Conservation (phyloP, 2,888 invertebrate species). For the Nomada flava region DNA sequence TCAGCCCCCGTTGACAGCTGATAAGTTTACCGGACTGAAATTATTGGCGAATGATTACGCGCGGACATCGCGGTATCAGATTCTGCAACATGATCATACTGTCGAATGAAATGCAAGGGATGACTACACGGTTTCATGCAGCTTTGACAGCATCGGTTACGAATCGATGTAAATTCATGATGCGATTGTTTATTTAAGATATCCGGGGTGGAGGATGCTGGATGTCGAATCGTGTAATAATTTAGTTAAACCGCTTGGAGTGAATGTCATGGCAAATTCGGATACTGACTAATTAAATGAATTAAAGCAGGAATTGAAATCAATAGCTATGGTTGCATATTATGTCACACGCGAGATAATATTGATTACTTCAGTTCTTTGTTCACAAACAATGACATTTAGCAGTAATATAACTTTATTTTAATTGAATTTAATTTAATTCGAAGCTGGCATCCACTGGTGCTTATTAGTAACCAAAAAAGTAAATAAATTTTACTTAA, state of each 20-base stretch:
- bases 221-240: too few relatives aligned
- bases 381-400: too few relatives aligned
- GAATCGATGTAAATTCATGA: not conserved
- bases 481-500: too few relatives aligned
- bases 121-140: constrained; percentile 5
- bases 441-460: too few relatives aligned
- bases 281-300: not conserved
- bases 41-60: constrained; percentile 65
- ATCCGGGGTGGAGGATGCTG: too few relatives aligned
- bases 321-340: not conserved
- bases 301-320: not conserved
- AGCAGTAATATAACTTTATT: not conserved
- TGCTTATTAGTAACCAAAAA: too few relatives aligned
- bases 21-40: constrained; percentile 61
- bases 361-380: not conserved
- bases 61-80: constrained; percentile 55
- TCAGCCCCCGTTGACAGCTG: constrained; percentile 60
- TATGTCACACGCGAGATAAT: not conserved
- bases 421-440: not conserved
- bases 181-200: constrained; percentile 7
- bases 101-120: constrained; percentile 26
- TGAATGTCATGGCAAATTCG: too few relatives aligned
- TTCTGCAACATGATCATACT: constrained; percentile 45
- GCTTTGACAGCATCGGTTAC: not conserved
- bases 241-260: too few relatives aligned